Evolutionary conservation across 2,113 vertebrate species (phyloP), one percentile per base, ranked within the genome.

Genomic region (Corydoras maculifer): DNA sequence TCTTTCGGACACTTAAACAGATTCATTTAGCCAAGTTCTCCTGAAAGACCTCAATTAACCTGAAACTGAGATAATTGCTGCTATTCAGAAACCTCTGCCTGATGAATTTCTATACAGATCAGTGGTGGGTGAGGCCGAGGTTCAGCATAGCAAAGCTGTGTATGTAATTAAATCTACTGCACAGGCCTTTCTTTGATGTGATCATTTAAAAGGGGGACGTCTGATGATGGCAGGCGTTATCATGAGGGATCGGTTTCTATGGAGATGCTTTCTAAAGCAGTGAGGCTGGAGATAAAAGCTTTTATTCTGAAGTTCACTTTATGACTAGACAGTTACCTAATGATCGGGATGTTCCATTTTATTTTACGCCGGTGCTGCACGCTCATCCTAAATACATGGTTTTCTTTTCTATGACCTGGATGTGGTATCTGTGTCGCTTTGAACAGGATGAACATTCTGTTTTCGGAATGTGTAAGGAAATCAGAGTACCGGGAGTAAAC

Each of bases 161-260:
- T 58, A 60, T 72, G 65, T 77, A 69, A 68, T 77, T 73, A 73
- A 49, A 64, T 60, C 29, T 18, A 59, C 8, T 9, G 64, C 12
- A 62, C 31, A 59, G 31, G 48, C 4, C 4, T 3, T 50, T 66
- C 70, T 69, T 70, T 71, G 63, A 71, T 71, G 48, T 50, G 58
- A 54, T 74, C 49, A 58, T 70, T 70, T 67, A 62, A 68, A 55
- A 54, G 32, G 51, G 10, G n/a, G 66, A 57, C 61, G 58, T 75
- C 68, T 62, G 65, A 35, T 64, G 64, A 60, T 31, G 18, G 49
- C 65, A 75, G 61, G 64, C 58, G 25, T 58, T 69, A 62, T 55
- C 60, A 68, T 61, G 29, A 30, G 10, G 10, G 10, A 60, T 68
- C 29, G 60, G 77, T 71, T 62, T 25, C 69, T 55, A 68, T 75